Base-by-base conservation (phyloP, 2,888 invertebrate genomes). In the Pegoplata infirma region DNA sequence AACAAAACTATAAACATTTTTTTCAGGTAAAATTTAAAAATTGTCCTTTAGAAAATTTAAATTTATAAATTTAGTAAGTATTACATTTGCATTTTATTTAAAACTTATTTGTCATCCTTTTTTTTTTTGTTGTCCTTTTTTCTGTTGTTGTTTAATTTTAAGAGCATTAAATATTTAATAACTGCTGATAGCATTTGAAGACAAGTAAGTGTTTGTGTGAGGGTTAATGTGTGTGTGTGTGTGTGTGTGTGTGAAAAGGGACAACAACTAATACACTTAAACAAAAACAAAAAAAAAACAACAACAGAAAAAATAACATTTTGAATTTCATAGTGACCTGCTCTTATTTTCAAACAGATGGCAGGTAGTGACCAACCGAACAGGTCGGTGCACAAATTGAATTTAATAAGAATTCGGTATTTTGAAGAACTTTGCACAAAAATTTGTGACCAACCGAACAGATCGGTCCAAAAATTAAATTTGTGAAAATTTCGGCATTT, bases 101-200 rank as follows among this genome's bases (percentile, higher is more conserved):
- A 32, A n/a, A n/a, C n/a, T n/a, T n/a, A n/a, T n/a, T n/a, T n/a
- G n/a, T n/a, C n/a, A n/a, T n/a, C n/a, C 32, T 32, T 32, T 10
- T 32, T 28, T n/a, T 28, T 40, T 40, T 40, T 40, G 36, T 36
- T 36, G 10, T 4, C 7, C 7, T 12, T 12, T 36, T 7, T 40
- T 40, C n/a, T 40, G 36, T 36, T 36, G n/a, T n/a, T 28, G 28
- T 36, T 12, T 4, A 40, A 40, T n/a, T 40, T 40, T 2, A 40
- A 40, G n/a, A 40, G 36, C 36, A 73, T 58, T 51, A 68, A 64
- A 63, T 51, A 46, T 69, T 78, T 69, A 66, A 64, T 74, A 74
- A 69, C 68, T 68, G 47, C 64, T 64, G 59, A 74, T 74, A 74
- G 69, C 58, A 64, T 56, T 78, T 63, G 68, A 56, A 19, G 40